Conservation (phyloP, 1,140 invertebrate species). For the Micrasema longulum region DNA sequence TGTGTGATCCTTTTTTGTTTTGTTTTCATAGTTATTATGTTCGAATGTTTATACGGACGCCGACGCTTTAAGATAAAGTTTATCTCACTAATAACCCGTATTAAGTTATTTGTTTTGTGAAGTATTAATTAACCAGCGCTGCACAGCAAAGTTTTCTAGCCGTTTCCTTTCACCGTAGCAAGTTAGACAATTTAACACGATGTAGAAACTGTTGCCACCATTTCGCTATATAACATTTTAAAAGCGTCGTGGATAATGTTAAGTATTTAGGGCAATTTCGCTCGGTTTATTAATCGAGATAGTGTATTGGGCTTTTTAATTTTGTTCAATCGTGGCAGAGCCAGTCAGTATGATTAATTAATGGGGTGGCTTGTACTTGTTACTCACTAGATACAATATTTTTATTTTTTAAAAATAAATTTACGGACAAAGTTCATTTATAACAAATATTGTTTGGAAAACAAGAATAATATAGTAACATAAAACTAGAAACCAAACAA, state of each 20-base stretch:
- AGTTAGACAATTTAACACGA: constrained; percentile 6
- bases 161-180: constrained; percentile 16
- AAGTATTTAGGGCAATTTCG: constrained; percentile 33
- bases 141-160: not conserved
- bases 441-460: too few relatives aligned
- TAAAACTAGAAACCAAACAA: too few relatives aligned
- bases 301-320: constrained; percentile 10
- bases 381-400: too few relatives aligned
- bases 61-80: too few relatives aligned
- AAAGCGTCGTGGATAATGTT: constrained; percentile 8
- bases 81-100: too few relatives aligned
- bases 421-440: too few relatives aligned
- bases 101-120: not conserved
- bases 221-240: constrained; percentile 5
- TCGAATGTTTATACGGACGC: too few relatives aligned
- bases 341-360: not conserved
- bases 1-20: too few relatives aligned
- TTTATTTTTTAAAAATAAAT: too few relatives aligned
- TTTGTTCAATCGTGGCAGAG: not conserved
- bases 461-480: too few relatives aligned
- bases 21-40: too few relatives aligned
- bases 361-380: too few relatives aligned
- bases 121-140: constrained; percentile 13
- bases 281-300: constrained; percentile 21
- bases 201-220: constrained; percentile 18